Evolutionary conservation across 2,113 vertebrate species (phyloP).

Genomic region (Lampris incognitus): DNA sequence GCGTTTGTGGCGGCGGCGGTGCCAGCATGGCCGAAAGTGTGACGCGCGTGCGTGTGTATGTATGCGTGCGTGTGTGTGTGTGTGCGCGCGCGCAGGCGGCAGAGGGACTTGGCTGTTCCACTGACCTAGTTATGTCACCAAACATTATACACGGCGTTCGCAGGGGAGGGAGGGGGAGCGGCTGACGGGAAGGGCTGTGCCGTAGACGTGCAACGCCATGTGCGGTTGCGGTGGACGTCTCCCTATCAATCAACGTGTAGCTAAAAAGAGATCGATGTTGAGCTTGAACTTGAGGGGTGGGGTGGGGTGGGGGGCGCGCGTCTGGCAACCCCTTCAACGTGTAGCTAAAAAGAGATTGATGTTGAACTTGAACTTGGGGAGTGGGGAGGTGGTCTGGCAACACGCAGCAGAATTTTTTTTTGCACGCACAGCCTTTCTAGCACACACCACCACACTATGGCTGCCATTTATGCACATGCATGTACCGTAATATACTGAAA

Average conservation of each 20-base stretch:
- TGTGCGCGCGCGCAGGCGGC: conserved; percentile 40
- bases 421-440: no score
- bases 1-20: conserved; percentile 68
- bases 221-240: conserved; percentile 27
- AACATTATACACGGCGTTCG: conserved; percentile 71
- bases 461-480: no score
- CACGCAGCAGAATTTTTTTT: not conserved
- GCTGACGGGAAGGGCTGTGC: conserved; percentile 46
- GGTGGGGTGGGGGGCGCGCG: no score
- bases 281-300: conserved; percentile 26
- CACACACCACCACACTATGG: no score
- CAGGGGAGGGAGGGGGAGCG: conserved; percentile 59
- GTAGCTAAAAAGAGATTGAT: not conserved
- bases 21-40: conserved; percentile 79
- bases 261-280: not conserved
- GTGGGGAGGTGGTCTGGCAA: not conserved
- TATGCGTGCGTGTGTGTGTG: not conserved
- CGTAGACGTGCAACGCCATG: conserved; percentile 41
- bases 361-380: conserved; percentile 55
- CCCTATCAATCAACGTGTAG: not conserved
- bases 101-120: conserved; percentile 77
- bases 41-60: conserved; percentile 14
- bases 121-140: conserved; percentile 86
- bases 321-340: not conserved
- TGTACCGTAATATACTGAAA: no score